Evolutionary conservation across 1,140 invertebrate genomes (phyloP).

Genomic region (Heliothis subflexa): DNA sequence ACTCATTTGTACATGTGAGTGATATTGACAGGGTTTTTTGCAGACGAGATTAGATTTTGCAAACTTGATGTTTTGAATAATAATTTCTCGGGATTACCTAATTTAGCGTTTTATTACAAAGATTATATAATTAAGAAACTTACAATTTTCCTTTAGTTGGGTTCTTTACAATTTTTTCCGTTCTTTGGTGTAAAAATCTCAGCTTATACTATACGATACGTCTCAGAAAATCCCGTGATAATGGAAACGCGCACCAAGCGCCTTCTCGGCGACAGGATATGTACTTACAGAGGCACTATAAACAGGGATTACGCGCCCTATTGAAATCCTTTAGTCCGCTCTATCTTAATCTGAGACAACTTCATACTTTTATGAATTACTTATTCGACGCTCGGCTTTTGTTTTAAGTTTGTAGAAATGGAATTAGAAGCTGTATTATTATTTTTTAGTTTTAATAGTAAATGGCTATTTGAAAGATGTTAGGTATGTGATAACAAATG

Average conservation of each 20-base stretch:
- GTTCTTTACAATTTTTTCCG: too few relatives aligned
- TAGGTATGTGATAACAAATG: too few relatives aligned
- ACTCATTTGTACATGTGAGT: too few relatives aligned
- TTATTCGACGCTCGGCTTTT: background rate
- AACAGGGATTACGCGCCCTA: conserved; percentile 55
- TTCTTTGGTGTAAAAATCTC: background rate
- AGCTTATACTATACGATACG: background rate
- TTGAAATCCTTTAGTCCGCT: conserved; percentile 48
- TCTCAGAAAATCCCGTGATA: conserved; percentile 35
- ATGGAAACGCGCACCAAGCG: conserved; percentile 59
- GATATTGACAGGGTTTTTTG: too few relatives aligned
- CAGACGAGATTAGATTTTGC: too few relatives aligned
- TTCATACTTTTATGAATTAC: conserved; percentile 40
- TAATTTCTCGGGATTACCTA: too few relatives aligned
- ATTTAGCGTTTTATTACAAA: too few relatives aligned
- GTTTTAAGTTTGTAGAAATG: background rate
- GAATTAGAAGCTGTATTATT: background rate
- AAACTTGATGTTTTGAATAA: too few relatives aligned
- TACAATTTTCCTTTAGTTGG: too few relatives aligned
- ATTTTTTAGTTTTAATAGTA: background rate
- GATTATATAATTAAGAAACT: too few relatives aligned
- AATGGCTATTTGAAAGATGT: too few relatives aligned
- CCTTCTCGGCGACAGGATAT: conserved; percentile 60
- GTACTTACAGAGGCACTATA: conserved; percentile 50
- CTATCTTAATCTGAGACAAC: conserved; percentile 52